Base-by-base conservation (phyloP, 2,113 vertebrate genomes). In the Bufo gargarizans region DNA sequence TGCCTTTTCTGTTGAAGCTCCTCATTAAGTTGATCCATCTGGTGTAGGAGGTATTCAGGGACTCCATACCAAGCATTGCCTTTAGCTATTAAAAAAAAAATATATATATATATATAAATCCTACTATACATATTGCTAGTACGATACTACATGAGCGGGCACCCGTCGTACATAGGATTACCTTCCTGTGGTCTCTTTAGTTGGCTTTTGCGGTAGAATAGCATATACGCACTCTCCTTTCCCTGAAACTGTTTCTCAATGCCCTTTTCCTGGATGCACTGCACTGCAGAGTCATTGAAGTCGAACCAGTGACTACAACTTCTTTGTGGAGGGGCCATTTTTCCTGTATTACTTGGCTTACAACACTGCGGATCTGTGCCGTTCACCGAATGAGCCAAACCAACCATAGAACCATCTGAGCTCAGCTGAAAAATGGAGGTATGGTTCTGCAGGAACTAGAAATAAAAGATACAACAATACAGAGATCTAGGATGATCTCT, bases 171-270 rank as follows among this genome's bases (percentile, higher is more conserved):
- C 20, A 71, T 13, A 45, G 47, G 53, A 17, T 0, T 95, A 99
- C 98, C 98, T 95, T 97, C 95, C 20, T 87, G 85, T 0, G 97
- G 97, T 85, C 98, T 96, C 89, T 93, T 92, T 89, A 99, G 92
- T 89, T 93, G 94, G 79, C 94, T 94, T 92, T 97, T 97, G 86
- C 98, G 96, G 91, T 99, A 99, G 89, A 99, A 99, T 90, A 99
- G 93, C 98, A 99, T 99, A 94, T 99, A 99, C 88, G 98, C 98
- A 47, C 98, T 99, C 92, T 99, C 98, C 93, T 97, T 97, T 59
- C 98, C 98, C 94, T 98, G 96, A 91, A 99, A 99, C 84, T 99
- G 98, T 90, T 97, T 97, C 92, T 97, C 94, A 90, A 99, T 96
- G 67, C 97, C 97, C 63, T 94, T 93, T 91, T 97, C 96, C 77